Evolutionary conservation across 92 coral and sea anemone species (phyloP), one percentile per base, ranked within the genome.

Genomic region (Meandrina meandrites): DNA sequence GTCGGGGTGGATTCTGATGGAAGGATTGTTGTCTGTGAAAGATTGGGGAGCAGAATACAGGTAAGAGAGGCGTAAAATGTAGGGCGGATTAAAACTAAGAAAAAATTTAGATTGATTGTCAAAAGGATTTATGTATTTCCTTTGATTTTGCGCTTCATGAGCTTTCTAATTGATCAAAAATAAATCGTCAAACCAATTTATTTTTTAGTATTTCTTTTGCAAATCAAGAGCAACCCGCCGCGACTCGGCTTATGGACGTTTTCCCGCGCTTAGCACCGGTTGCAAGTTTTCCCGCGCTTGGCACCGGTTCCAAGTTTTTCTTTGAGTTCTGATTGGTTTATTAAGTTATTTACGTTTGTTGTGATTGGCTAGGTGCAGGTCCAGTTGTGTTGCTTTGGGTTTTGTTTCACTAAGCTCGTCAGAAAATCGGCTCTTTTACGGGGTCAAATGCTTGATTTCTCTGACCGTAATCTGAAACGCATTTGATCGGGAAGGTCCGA

Each of bases 1-100:
- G 99, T 97, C 9, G 98, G 98, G 42, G 92, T 97, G 87, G 98
- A 95, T 83, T 94, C 96, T 45, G 96, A 96, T 22, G 98, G 99
- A 54, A 91, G 96, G 75, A 97, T 97, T 78, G 94, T 97, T 72
- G 95, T 97, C 32, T 97, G 99, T 74, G 99, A 97, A 79, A 93
- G 99, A 97, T 91, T 97, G 67, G 95, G 98, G 34, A 88, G 94
- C 89, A 92, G 93, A 88, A 93, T 97, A 75, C 99, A 97, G 98
- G 99, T 93, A 85, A 34, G 17, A 16, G 37, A 28, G 31, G 22
- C 45, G 45, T 40, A 40, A 40, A 7, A 27, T 42, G 79, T 11
- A 64, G 32, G 2, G 71, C 1, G 32, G 71, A 22, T 27, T 67
- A 69, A 67, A 67, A 27, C 35, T 11, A 27, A 27, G 28, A 17